These are phyloP conservation scores for Heloderma charlesbogerti DNA, from an alignment of 2,113 vertebrate genomes.

Conservation along the genomic window DNA sequence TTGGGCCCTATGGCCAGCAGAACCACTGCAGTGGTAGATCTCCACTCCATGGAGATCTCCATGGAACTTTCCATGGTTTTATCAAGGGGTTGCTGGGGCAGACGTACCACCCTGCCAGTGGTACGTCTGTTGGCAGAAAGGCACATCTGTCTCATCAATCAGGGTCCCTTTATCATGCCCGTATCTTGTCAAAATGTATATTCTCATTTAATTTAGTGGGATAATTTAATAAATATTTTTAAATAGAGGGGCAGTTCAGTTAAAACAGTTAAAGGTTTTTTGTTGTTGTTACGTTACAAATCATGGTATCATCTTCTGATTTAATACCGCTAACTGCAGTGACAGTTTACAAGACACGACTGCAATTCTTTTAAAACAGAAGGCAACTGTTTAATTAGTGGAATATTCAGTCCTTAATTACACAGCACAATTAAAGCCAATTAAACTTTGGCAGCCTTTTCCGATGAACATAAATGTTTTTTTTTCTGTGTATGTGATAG, in stretches of 20 bases:
- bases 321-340: neutral
- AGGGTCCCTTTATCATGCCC: no score
- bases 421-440: slow-evolving; percentile 4
- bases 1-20: no score
- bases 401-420: neutral
- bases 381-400: slow-evolving; percentile 17
- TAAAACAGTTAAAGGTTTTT: neutral
- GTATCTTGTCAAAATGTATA: neutral
- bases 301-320: neutral
- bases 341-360: neutral
- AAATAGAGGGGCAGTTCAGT: rapidly evolving
- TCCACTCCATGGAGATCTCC: no score
- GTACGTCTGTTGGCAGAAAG: no score
- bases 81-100: no score
- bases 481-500: neutral
- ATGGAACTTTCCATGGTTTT: no score
- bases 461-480: rapidly evolving
- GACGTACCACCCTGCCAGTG: no score
- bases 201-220: neutral
- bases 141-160: neutral
- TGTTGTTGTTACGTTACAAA: neutral
- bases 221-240: neutral
- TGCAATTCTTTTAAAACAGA: neutral
- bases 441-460: neutral
- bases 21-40: no score